Percentiles rank a stretch among this genome's conserved stretches.
Evolutionary conservation across 2,113 vertebrate genomes (phyloP).

Genomic region (Cichladusa arquata): DNA sequence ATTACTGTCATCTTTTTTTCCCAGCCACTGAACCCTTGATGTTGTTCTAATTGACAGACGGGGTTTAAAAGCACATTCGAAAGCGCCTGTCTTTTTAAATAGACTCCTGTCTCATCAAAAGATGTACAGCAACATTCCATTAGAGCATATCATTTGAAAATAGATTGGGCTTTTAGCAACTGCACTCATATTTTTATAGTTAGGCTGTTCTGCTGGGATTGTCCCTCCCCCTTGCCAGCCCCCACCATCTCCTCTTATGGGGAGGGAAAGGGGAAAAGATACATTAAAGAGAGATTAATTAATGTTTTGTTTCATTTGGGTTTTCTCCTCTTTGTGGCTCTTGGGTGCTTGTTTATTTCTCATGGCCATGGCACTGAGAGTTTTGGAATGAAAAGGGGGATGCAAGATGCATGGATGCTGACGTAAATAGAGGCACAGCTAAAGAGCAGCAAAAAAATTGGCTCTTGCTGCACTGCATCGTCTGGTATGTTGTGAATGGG

Average conservation of each 20-base stretch:
- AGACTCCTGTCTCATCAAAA: conserved; percentile 78
- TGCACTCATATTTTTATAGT: conserved; percentile 62
- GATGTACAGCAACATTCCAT: conserved; percentile 80
- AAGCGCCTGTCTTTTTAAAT: conserved; percentile 78
- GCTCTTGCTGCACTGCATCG: not conserved
- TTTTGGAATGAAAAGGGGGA: not conserved
- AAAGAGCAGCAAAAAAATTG: not conserved
- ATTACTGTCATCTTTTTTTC: conserved; percentile 78
- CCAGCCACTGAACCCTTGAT: conserved; percentile 74
- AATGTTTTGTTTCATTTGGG: conserved; percentile 6
- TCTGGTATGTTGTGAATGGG: not conserved
- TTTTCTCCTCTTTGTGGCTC: not conserved
- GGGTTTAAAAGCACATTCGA: conserved; percentile 77
- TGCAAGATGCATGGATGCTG: not conserved
- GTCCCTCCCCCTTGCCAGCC: not conserved
- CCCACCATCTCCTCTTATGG: not conserved
- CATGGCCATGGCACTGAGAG: not conserved
- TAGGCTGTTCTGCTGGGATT: conserved; percentile 38
- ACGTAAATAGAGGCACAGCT: not conserved
- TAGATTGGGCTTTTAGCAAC: conserved; percentile 77
- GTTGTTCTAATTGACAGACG: conserved; percentile 78
- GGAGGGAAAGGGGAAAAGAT: not conserved
- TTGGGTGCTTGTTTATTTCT: not conserved
- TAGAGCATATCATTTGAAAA: conserved; percentile 77
- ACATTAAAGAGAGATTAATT: conserved; percentile 33